These are phyloP conservation scores for Eumerus sabulonum DNA, from an alignment of 2,888 invertebrate species.

Conservation along the genomic window DNA sequence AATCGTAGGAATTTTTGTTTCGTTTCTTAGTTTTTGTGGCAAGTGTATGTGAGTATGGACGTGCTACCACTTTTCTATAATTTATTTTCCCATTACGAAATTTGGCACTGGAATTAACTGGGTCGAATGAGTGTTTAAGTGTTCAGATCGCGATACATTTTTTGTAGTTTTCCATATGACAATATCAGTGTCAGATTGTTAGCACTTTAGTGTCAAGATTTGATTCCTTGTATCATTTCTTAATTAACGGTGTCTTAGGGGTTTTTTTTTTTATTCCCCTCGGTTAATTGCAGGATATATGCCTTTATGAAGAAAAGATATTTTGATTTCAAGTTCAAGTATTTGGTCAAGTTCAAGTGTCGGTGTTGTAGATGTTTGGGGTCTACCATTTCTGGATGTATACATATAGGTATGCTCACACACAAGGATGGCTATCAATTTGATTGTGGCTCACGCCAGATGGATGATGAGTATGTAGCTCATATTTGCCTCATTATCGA, in stretches of 20 bases:
- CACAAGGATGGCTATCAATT: neutral
- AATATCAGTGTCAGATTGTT: slow-evolving; percentile 1
- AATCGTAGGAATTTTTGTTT: slow-evolving; percentile 7
- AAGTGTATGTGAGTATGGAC: slow-evolving; percentile 48
- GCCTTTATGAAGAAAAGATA: slow-evolving; percentile 1
- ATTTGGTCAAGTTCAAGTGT: slow-evolving; percentile 51
- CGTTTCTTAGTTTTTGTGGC: slow-evolving; percentile 28
- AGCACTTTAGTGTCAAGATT: slow-evolving; percentile 21
- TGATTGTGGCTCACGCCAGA: slow-evolving; percentile 15
- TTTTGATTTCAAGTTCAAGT: slow-evolving; percentile 40
- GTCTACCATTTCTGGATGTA: slow-evolving; percentile 20
- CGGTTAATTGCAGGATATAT: neutral
- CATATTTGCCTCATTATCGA: slow-evolving; percentile 35
- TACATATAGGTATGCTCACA: neutral
- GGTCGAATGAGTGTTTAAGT: no score
- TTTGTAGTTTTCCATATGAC: neutral
- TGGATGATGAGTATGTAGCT: slow-evolving; percentile 5
- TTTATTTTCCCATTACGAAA: no score
- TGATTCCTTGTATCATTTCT: neutral
- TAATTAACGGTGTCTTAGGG: neutral
- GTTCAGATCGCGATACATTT: slow-evolving; percentile 10
- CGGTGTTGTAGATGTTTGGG: slow-evolving; percentile 32
- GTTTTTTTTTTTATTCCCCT: neutral
- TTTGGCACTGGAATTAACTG: no score
- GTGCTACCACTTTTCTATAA: neutral